These are phyloP conservation scores for Orius insidiosus DNA, from an alignment of 1,140 invertebrate species.

Conservation along the genomic window DNA sequence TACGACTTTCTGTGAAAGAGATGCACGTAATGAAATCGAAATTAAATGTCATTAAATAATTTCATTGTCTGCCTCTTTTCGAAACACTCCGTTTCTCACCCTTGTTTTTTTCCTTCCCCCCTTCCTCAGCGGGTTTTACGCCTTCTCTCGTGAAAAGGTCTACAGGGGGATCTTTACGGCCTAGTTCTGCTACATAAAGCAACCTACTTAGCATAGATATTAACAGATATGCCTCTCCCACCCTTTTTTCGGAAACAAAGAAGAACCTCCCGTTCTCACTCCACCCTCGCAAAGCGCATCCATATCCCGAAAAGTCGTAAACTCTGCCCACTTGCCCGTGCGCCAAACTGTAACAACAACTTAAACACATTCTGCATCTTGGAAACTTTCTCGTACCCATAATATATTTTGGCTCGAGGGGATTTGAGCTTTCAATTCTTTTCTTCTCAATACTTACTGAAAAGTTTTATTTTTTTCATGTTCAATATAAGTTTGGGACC, in stretches of 20 bases:
- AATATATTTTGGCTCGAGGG: too few relatives aligned
- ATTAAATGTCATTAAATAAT: slow-evolving; percentile 16
- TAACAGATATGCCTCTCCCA: slow-evolving; percentile 11
- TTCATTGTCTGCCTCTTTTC: slow-evolving; percentile 8
- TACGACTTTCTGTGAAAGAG: slow-evolving; percentile 4
- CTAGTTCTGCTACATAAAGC: slow-evolving; percentile 13
- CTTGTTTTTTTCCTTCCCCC: not conserved
- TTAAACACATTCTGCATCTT: not conserved
- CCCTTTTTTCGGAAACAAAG: not conserved
- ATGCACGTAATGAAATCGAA: slow-evolving; percentile 14
- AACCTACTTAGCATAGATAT: slow-evolving; percentile 15
- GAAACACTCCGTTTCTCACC: not conserved
- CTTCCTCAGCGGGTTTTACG: not conserved
- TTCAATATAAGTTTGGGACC: too few relatives aligned
- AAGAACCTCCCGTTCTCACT: not conserved
- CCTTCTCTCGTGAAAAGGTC: not conserved
- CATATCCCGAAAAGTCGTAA: slow-evolving; percentile 1
- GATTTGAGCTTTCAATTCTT: too few relatives aligned
- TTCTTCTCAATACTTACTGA: too few relatives aligned
- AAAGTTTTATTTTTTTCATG: too few relatives aligned
- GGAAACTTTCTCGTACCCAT: too few relatives aligned
- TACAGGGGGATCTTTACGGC: slow-evolving; percentile 3
- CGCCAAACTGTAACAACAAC: slow-evolving; percentile 7
- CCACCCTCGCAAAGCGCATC: too few relatives aligned
- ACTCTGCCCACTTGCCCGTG: not conserved